Conservation (phyloP, 2,797 vertebrate genomes). For the Sebastes steindachneri region DNA sequence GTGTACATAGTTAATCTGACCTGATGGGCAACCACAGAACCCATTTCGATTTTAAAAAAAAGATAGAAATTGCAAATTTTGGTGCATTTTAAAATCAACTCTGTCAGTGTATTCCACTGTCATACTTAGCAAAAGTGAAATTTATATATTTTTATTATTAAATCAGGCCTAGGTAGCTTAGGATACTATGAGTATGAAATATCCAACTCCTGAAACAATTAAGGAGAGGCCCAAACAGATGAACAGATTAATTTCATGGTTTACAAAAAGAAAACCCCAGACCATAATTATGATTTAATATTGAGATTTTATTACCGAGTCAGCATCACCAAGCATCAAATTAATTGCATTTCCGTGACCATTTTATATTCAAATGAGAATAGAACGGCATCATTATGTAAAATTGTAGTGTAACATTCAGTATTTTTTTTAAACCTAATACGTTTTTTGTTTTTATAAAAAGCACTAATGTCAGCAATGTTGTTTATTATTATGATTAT, state of each 20-base stretch:
- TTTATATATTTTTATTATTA: background rate
- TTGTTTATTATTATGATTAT: background rate
- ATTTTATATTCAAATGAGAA: conserved; percentile 24
- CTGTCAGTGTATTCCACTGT: background rate
- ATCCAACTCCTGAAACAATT: background rate
- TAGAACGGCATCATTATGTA: background rate
- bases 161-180: background rate
- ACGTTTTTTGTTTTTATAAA: background rate
- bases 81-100: background rate
- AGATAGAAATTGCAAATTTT: background rate
- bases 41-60: background rate
- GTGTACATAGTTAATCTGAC: conserved; percentile 42
- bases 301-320: conserved; percentile 1
- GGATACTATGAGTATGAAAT: background rate
- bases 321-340: background rate
- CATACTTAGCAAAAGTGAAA: background rate
- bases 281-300: conserved; percentile 1
- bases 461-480: background rate
- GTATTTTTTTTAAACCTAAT: background rate
- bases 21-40: conserved; percentile 19
- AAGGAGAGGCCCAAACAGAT: background rate
- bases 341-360: conserved; percentile 6
- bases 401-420: background rate
- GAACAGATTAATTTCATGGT: background rate
- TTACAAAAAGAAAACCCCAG: background rate